Base-by-base conservation (phyloP, 2,797 vertebrate genomes). In the Echeneis naucrates region DNA sequence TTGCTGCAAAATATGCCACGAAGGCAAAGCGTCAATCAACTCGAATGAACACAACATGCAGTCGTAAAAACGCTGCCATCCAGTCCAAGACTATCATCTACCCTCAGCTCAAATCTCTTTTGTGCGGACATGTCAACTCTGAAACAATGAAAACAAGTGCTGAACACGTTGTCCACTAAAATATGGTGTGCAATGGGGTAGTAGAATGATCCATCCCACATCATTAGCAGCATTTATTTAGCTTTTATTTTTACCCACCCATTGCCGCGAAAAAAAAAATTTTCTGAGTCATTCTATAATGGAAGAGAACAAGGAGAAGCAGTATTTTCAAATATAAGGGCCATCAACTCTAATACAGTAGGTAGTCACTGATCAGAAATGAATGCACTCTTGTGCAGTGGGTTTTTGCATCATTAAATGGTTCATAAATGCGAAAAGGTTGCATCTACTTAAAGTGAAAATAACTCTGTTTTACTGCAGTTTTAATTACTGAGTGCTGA, bases 341-440 rank as follows among this genome's bases (percentile, higher is more conserved):
- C 21, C 45, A 37, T 63, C 30, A 37, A 11, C 9, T 52, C 21
- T 35, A 26, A 74, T 38, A 2, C 27, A 51, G 45, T 9, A 51
- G n/a, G 24, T 37, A 51, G 10, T 63, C 38, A 56, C 38, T 27
- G 42, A 30, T 62, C 37, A 50, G 12, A 61, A 66, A 68, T 35
- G 27, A 52, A 55, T 56, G 53, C 33, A 9, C 47, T 32, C 23
- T 40, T 47, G 44, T n/a, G n/a, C 64, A 57, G 24, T 45, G 8
- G 2, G 40, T 72, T 81, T 81, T 71, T 26, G 56, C 30, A 33
- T 61, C 19, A 65, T 60, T 77, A 21, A 60, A 42, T 32, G 12
- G 61, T 47, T 42, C 38, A 40, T 17, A 8, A 42, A 37, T 21
- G 30, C 62, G 44, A 19, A 69, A 59, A 44, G 37, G 55, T 54